Evolutionary conservation across 1,140 invertebrate genomes (phyloP).

Genomic region (Bombus impatiens): DNA sequence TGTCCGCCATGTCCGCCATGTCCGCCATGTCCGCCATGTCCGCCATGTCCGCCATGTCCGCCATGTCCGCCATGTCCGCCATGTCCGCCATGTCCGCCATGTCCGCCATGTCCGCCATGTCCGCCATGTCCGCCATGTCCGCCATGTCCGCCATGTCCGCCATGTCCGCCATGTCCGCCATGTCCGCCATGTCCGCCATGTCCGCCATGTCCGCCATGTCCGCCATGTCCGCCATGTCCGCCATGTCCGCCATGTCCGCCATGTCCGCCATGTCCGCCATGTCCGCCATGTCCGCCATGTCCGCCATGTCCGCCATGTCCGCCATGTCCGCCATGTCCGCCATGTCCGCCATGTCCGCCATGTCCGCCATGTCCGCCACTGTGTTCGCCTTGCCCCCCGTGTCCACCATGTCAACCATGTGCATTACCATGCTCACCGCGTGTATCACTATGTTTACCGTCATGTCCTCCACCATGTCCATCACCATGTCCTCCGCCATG

Average conservation of each 20-base stretch:
- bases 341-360: constrained; percentile 39
- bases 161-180: fast-evolving
- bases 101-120: fast-evolving
- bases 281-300: too few relatives aligned
- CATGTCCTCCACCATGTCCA: background rate
- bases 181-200: too few relatives aligned
- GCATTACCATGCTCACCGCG: constrained; percentile 32
- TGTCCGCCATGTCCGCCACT: constrained; percentile 41
- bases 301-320: too few relatives aligned
- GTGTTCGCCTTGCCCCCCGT: constrained; percentile 15
- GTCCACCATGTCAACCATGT: constrained; percentile 50
- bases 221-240: too few relatives aligned
- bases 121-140: fast-evolving
- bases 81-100: background rate
- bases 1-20: too few relatives aligned
- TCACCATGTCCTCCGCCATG: background rate
- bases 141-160: fast-evolving
- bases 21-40: fast-evolving
- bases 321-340: constrained; percentile 26
- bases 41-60: background rate
- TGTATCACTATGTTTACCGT: constrained; percentile 4
- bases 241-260: too few relatives aligned
- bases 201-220: too few relatives aligned
- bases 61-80: constrained; percentile 25
- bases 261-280: too few relatives aligned